A percentile compares a stretch with the other conserved stretches of the same genome.
These are phyloP conservation scores for Lateolabrax maculatus DNA, from an alignment of 2,797 vertebrate species.

Conservation along the genomic window DNA sequence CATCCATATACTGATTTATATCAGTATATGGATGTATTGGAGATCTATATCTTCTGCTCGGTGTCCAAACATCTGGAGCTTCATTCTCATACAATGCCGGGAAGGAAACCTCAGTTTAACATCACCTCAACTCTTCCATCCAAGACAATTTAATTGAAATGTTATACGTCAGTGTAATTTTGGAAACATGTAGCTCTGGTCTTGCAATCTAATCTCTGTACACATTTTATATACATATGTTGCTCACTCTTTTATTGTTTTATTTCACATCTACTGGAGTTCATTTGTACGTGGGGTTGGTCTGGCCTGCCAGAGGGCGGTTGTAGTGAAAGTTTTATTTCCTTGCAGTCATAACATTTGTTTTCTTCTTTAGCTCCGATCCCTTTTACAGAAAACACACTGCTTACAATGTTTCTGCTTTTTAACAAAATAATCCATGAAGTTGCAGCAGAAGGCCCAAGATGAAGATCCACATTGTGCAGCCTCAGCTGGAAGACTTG, in stretches of 20 bases:
- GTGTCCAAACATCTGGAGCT: slow-evolving; percentile 38
- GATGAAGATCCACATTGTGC: neutral
- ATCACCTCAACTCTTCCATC: neutral
- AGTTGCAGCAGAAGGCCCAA: neutral
- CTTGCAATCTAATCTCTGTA: slow-evolving; percentile 16
- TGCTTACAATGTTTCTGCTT: slow-evolving; percentile 53
- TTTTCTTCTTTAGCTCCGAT: slow-evolving; percentile 52
- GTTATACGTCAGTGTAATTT: slow-evolving; percentile 26
- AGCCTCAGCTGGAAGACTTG: slow-evolving; percentile 15
- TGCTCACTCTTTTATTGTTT: slow-evolving; percentile 48
- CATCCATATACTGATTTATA: neutral
- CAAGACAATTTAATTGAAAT: slow-evolving; percentile 25
- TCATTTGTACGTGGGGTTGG: slow-evolving; percentile 53
- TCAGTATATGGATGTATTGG: neutral
- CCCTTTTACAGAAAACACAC: slow-evolving; percentile 47
- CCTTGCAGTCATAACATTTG: slow-evolving; percentile 63
- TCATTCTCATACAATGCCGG: slow-evolving; percentile 9
- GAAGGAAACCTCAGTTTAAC: slow-evolving; percentile 27
- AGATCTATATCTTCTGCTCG: neutral
- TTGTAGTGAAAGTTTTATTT: slow-evolving; percentile 64
- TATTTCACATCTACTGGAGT: slow-evolving; percentile 37
- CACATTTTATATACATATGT: slow-evolving; percentile 44
- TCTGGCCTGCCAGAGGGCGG: slow-evolving; percentile 38
- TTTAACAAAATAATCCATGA: slow-evolving; percentile 45
- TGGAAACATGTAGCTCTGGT: slow-evolving; percentile 17